phyloP scores from a whole-genome alignment of 2,113 vertebrate genomes.

The Leucopsar rothschildi region DNA sequence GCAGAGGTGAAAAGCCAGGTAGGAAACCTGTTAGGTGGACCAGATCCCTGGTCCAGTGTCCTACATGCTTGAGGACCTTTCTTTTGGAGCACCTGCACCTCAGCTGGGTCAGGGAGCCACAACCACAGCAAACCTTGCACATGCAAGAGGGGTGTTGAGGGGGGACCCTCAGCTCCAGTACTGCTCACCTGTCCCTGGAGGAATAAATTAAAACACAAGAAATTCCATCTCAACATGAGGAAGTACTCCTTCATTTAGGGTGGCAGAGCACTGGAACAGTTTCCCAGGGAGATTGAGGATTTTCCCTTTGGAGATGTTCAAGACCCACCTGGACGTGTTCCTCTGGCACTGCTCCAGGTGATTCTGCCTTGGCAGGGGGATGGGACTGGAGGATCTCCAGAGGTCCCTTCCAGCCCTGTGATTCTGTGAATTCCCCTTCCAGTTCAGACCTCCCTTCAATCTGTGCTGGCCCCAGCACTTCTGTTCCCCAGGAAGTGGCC shows the following conservation, averaged over 20 bases:
- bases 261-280: not conserved
- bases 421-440: not conserved
- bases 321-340: not conserved
- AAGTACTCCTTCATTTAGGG: not conserved
- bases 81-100: not conserved
- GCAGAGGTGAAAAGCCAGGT: not conserved
- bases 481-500: not conserved
- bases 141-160: not conserved
- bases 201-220: not conserved
- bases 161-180: not conserved
- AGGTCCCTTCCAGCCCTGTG: not conserved
- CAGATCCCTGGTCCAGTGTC: not conserved
- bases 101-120: not conserved
- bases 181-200: not conserved
- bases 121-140: not conserved
- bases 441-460: not conserved
- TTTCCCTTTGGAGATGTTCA: not conserved
- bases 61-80: not conserved
- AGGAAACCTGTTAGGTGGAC: not conserved
- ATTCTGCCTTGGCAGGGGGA: not conserved
- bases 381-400: not conserved
- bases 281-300: not conserved
- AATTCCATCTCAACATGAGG: not conserved
- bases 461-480: not conserved
- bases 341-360: not conserved